A percentile compares a stretch with the other conserved stretches of the same genome.
Conservation (phyloP, 2,113 vertebrate genomes). For the Leptocoma aspasia region DNA sequence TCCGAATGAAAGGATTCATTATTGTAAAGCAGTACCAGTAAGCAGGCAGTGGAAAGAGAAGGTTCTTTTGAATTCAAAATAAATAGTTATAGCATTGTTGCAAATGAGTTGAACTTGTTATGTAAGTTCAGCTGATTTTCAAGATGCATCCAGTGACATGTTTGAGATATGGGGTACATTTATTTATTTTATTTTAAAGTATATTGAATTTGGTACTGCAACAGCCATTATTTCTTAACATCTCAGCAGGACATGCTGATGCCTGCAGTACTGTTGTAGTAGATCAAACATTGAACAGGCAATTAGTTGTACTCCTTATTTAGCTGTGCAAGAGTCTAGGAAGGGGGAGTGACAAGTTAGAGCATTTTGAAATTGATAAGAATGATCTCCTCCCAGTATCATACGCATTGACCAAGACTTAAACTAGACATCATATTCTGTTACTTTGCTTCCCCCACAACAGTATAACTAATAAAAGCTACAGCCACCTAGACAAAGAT, state of each 20-base stretch:
- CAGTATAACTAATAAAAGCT: not conserved
- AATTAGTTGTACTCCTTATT: not conserved
- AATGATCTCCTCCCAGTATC: not conserved
- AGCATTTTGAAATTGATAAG: not conserved
- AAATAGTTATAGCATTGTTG: not conserved
- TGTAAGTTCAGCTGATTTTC: not conserved
- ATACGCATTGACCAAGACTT: not conserved
- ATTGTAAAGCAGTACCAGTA: not conserved
- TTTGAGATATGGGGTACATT: not conserved
- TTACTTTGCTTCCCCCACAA: not conserved
- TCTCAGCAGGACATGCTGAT: not conserved
- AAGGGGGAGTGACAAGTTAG: not conserved
- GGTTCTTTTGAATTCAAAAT: not conserved
- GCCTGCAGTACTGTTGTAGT: not conserved
- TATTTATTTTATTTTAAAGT: conserved; percentile 20
- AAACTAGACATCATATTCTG: not conserved
- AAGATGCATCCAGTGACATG: not conserved
- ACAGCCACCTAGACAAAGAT: not conserved
- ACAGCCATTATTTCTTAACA: not conserved
- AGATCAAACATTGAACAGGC: not conserved
- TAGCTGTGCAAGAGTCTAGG: not conserved
- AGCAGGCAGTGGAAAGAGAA: not conserved
- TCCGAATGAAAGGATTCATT: not conserved
- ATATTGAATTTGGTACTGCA: not conserved
- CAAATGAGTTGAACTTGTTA: not conserved